Evolutionary conservation across 2,888 invertebrate species (phyloP).

Genomic region (Drosophila ustulata): DNA sequence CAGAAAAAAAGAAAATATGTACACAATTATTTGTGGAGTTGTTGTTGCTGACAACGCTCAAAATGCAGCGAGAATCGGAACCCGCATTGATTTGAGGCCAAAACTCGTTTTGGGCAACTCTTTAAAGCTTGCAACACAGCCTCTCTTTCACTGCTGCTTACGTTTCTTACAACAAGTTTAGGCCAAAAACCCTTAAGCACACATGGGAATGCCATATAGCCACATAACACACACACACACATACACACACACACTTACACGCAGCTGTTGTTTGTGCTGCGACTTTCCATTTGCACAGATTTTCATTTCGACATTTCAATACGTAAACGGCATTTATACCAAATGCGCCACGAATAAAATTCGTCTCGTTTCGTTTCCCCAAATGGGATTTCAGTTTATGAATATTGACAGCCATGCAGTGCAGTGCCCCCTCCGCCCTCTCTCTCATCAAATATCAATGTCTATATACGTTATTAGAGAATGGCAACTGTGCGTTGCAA

Average conservation of each 20-base stretch:
- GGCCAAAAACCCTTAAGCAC: constrained; percentile 65
- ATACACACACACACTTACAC: constrained; percentile 10
- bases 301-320: constrained; percentile 75
- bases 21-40: constrained; percentile 63
- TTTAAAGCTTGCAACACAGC: constrained; percentile 40
- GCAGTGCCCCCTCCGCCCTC: background rate
- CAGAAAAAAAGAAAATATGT: constrained; percentile 38
- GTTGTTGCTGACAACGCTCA: constrained; percentile 30
- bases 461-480: constrained; percentile 11
- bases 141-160: constrained; percentile 9
- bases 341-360: constrained; percentile 68
- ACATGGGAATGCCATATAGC: constrained; percentile 62
- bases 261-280: constrained; percentile 36
- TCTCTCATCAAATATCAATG: constrained; percentile 18
- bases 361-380: constrained; percentile 52
- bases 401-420: constrained; percentile 48
- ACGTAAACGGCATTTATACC: constrained; percentile 64
- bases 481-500: constrained; percentile 36
- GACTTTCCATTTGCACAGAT: constrained; percentile 77
- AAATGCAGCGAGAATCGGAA: constrained; percentile 53
- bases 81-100: constrained; percentile 48
- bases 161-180: constrained; percentile 62
- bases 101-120: constrained; percentile 64
- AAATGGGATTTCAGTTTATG: constrained; percentile 77
- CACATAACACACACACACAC: constrained; percentile 14